These are phyloP conservation scores for Crocuta crocuta DNA, from an alignment of 2,113 vertebrate species.

Conservation along the genomic window DNA sequence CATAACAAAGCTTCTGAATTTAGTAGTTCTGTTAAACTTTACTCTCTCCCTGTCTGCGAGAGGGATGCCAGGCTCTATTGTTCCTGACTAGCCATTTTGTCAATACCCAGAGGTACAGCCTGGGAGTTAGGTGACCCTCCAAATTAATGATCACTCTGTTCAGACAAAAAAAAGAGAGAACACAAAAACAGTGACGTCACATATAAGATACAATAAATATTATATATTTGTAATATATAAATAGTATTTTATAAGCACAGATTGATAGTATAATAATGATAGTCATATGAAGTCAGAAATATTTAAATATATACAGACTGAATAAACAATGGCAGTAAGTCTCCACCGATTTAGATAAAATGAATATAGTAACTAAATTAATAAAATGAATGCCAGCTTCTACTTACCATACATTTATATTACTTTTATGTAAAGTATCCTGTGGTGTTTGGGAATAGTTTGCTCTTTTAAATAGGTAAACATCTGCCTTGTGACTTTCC, in stretches of 20 bases:
- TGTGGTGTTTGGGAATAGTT: constrained; percentile 52
- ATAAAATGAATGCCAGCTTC: constrained; percentile 32
- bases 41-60: background rate
- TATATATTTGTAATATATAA: background rate
- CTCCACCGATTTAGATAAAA: background rate
- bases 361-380: constrained; percentile 15
- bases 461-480: constrained; percentile 60
- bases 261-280: constrained; percentile 11
- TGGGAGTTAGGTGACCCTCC: background rate
- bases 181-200: background rate
- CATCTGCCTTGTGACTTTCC: background rate
- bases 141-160: background rate
- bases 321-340: background rate
- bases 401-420: background rate
- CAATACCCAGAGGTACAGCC: background rate
- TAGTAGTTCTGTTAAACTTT: background rate
- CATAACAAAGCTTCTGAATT: background rate
- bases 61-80: background rate
- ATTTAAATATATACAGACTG: constrained; percentile 54
- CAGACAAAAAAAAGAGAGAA: constrained; percentile 36
- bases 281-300: constrained; percentile 32
- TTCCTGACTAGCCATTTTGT: background rate
- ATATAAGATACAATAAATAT: background rate
- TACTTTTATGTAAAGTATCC: constrained; percentile 28
- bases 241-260: constrained; percentile 37